Evolutionary conservation across 2,888 invertebrate species (phyloP), one percentile per base, ranked within the genome.

Genomic region (Syrphus vitripennis): DNA sequence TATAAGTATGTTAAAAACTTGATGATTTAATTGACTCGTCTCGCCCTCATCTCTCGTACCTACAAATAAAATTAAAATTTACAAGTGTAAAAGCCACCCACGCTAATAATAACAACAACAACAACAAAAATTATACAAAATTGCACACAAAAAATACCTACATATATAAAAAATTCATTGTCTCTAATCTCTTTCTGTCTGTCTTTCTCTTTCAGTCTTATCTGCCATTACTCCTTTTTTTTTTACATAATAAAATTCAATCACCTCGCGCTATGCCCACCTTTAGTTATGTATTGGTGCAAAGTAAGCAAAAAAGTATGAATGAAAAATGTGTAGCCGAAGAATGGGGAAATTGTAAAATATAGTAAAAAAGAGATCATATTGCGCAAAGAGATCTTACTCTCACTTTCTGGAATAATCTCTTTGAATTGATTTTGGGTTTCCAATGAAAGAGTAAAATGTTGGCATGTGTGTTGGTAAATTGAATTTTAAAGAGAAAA

Each of bases 241-340:
- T 61, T 78, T 83, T 78, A 78, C 69, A 78, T 83, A 83, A 83
- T 78, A 69, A 71, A 42, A 67, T 42, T 70, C 21, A 50, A 42
- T 50, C 14, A 2, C 24, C 24, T 50, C 6, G 0, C 4, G 1
- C 4, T 31, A 48, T 59, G 31, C 19, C 2, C 40, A 21, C 21
- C 26, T n/a, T 37, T 42, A 14, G 50, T 29, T n/a, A 55, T 69
- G 63, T 72, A 16, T n/a, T n/a, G 12, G 29, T 57, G 24, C 6
- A n/a, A 61, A 63, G 26, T 65, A 65, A 45, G 50, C n/a, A 67
- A 82, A 86, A 86, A 86, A 86, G 86, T 86, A 86, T 86, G 86
- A 86, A 86, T 86, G 86, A 86, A 86, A 86, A 86, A 82, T 82
- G 61, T 81, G 77, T 82, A 75, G 69, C 48, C 29, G 57, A 40